Evolutionary conservation across 2,888 invertebrate species (phyloP).

Genomic region (Thelaira solivaga): DNA sequence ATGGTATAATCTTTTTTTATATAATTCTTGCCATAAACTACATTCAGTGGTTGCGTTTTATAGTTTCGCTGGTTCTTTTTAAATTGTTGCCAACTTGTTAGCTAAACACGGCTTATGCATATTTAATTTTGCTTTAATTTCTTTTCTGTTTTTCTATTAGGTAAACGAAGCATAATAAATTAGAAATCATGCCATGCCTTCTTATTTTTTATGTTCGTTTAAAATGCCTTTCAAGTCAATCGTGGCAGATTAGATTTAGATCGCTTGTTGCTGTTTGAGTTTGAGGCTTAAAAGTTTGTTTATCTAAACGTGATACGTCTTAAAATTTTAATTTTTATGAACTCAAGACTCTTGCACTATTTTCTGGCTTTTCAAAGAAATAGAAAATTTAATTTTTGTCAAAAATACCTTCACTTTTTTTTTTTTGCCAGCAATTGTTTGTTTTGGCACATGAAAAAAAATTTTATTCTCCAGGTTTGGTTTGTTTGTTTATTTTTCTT

Average conservation of each 20-base stretch:
- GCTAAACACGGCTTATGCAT: background rate
- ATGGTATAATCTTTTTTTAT: too few relatives aligned
- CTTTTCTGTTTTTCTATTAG: background rate
- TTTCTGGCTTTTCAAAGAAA: background rate
- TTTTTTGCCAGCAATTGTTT: too few relatives aligned
- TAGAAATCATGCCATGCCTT: slow-evolving; percentile 50
- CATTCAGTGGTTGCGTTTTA: too few relatives aligned
- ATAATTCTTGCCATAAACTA: too few relatives aligned
- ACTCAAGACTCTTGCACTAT: background rate
- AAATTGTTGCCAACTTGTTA: background rate
- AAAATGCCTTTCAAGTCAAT: slow-evolving; percentile 42
- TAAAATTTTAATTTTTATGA: slow-evolving; percentile 30
- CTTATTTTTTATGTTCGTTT: slow-evolving; percentile 29
- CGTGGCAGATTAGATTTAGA: slow-evolving; percentile 8
- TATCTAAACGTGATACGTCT: background rate
- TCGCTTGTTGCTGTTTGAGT: background rate
- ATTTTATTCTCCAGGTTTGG: too few relatives aligned
- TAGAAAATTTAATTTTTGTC: background rate
- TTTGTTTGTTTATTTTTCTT: too few relatives aligned
- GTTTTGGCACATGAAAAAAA: too few relatives aligned
- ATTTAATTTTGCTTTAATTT: background rate
- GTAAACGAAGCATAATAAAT: slow-evolving; percentile 41
- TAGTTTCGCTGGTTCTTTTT: too few relatives aligned
- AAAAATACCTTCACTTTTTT: slow-evolving; percentile 9
- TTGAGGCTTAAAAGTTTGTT: background rate